Evolutionary conservation across 2,113 vertebrate species (phyloP), one percentile per base, ranked within the genome.

Genomic region (Stigmatopora nigra): DNA sequence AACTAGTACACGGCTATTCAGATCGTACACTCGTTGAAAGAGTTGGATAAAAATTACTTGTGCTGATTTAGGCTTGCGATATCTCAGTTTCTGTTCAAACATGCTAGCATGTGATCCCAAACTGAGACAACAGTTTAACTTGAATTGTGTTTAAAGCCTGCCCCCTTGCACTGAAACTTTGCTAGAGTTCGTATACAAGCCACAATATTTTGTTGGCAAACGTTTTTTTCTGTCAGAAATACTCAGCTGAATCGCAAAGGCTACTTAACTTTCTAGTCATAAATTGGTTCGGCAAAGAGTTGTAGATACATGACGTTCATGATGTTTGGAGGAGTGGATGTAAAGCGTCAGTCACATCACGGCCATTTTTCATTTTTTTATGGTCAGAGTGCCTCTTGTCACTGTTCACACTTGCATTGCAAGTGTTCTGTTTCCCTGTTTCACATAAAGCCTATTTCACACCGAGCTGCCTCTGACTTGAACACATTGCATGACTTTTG

Each of bases 391-490:
- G 79, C 76, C 83, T 82, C 73, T 52, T n/a, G 74, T 36, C 65
- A 66, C 65, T 17, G 19, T 19, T 61, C 61, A 38, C 15, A 67
- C 59, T 55, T 0, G 48, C 67, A 1, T 53, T 63, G 14, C 0
- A 46, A 19, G 15, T 31, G 2, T 61, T 47, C 57, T 64, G 19
- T 44, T 63, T 63, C 46, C 22, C 69, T 61, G 63, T 11, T 31
- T 73, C 82, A 78, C 84, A 49, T 76, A 53, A 78, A 41, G 81
- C 82, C 85, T 86, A 75, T 59, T 61, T 58, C 70, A 83, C 81
- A 88, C 87, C 87, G 63, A 82, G 85, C 85, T 86, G 87, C 87
- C 87, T 88, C 81, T 72, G 70, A 79, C 68, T 62, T 75, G 67
- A 68, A 77, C 83, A 78, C 79, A 56, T 72, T 64, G 83, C 87